Evolutionary conservation across 2,113 vertebrate genomes (phyloP), one percentile per base, ranked within the genome.

Genomic region (Daubentonia madagascariensis): DNA sequence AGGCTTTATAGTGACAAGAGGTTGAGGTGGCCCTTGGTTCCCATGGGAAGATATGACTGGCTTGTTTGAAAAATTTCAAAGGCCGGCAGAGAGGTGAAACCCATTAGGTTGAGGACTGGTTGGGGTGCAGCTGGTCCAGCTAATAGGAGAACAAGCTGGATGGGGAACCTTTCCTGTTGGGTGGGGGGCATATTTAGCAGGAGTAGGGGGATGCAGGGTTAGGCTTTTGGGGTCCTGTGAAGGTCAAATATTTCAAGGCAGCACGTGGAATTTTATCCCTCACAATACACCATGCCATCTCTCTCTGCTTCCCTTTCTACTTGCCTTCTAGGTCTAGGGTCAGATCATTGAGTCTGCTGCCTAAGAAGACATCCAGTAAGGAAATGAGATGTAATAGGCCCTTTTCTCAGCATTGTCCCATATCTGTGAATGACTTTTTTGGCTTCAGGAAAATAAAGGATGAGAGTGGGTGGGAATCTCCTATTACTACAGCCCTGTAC

Each of bases 241-340:
- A 6, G 30, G 4, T 76, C 68, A 63, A 25, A 70, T 75, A 67
- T 50, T 0, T 93, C n/a, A 54, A 59, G n/a, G 5, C 17, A 52
- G 14, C 17, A 28, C 3, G 0, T 84, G 37, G 25, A 50, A 22
- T 48, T 40, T 43, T 12, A 75, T 48, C 6, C 8, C 14, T 67
- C 32, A 28, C 1, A 75, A 17, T 37, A 54, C 2, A 37, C 0
- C 23, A 5, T 20, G 12, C 5, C 4, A 1, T 25, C 14, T 57
- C 70, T 57, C 35, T 45, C 12, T 40, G 20, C 43, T 70, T 32
- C 8, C 23, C 7, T 91, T 78, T 16, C 4, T 54, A 3, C 18
- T 72, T 57, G 10, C 32, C 30, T 93, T 94, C 43, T 85, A 63
- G 61, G 8, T 48, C 3, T 48, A 73, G 18, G 11, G 28, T 88